A percentile compares a stretch with the other conserved stretches of the same genome.
phyloP scores from a whole-genome alignment of 2,113 vertebrate species.

The Trochalopteron elliotii region DNA sequence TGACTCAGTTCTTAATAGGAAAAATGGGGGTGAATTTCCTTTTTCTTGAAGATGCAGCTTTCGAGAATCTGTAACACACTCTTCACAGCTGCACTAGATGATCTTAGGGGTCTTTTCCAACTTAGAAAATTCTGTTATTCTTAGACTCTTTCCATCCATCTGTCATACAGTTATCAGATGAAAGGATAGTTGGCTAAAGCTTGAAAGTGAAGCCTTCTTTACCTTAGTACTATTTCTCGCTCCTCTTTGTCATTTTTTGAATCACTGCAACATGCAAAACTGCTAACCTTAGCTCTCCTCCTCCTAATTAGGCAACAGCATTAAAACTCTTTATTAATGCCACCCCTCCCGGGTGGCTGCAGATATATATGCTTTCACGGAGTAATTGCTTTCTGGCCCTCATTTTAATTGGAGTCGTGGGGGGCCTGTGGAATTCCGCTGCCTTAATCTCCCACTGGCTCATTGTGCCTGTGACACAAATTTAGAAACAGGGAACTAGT shows the following conservation, averaged over 20 bases:
- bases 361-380: conserved; percentile 9
- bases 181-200: accelerated
- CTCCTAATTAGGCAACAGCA: conserved; percentile 69
- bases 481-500: not conserved
- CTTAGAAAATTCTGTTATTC: not conserved
- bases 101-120: not conserved
- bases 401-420: conserved; percentile 63
- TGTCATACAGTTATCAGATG: not conserved
- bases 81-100: accelerated
- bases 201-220: not conserved
- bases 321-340: conserved; percentile 53
- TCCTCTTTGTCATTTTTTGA: not conserved
- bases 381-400: conserved; percentile 56
- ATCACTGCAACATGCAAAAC: not conserved
- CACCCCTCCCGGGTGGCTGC: not conserved
- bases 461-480: not conserved
- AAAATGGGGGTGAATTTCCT: not conserved
- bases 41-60: not conserved
- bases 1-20: not conserved
- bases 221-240: not conserved
- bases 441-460: not conserved
- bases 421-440: conserved; percentile 6
- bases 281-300: conserved; percentile 20
- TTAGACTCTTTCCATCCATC: not conserved
- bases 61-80: not conserved